phyloP scores from a whole-genome alignment of 2,888 invertebrate species.

The Caenorhabditis sp. region DNA sequence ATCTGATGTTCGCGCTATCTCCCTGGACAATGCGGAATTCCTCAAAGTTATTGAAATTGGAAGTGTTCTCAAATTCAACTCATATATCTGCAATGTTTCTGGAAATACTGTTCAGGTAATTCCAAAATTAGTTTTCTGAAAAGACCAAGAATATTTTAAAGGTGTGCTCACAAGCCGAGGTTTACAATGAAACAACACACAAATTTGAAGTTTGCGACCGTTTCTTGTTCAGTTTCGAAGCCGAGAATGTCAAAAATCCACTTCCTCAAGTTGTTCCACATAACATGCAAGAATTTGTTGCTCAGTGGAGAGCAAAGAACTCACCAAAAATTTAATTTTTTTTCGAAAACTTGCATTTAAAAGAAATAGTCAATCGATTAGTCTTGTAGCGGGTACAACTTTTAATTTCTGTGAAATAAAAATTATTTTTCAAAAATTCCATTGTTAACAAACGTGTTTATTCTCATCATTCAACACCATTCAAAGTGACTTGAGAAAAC shows the following conservation, averaged over 20 bases:
- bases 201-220: slow-evolving; percentile 28
- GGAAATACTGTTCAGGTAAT: slow-evolving; percentile 22
- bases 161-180: slow-evolving; percentile 27
- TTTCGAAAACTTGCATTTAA: background rate
- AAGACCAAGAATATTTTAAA: slow-evolving; percentile 13
- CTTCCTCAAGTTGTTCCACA: slow-evolving; percentile 34
- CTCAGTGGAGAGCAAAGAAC: slow-evolving; percentile 26
- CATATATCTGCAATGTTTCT: slow-evolving; percentile 26
- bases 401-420: background rate
- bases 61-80: slow-evolving; percentile 24
- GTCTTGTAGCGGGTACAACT: background rate
- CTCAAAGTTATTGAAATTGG: slow-evolving; percentile 33
- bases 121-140: background rate
- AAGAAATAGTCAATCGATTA: background rate
- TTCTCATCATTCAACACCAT: background rate
- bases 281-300: slow-evolving; percentile 29
- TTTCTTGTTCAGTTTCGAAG: slow-evolving; percentile 29
- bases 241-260: slow-evolving; percentile 2
- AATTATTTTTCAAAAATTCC: background rate
- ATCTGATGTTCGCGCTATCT: background rate
- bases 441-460: background rate
- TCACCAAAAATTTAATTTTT: background rate
- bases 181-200: slow-evolving; percentile 16
- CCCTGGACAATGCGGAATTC: slow-evolving; percentile 31
- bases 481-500: background rate